Conservation (phyloP, 2,113 vertebrate species). For the Nesospiza acunhae region DNA sequence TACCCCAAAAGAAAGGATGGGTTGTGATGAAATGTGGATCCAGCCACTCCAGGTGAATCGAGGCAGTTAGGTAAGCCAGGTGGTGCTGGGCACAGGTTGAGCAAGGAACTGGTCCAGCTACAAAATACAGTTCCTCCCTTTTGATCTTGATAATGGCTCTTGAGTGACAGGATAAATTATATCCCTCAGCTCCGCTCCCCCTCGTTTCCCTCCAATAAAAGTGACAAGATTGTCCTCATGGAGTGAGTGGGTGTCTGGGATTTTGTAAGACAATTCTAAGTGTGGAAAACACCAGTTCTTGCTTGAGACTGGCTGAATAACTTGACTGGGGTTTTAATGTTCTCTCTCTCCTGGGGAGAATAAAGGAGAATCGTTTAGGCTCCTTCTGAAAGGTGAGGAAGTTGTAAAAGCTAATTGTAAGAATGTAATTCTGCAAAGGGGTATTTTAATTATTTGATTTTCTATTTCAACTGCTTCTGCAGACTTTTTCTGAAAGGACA, state of each 20-base stretch:
- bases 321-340: neutral
- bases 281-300: neutral
- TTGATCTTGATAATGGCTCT: conserved; percentile 35
- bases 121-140: conserved; percentile 12
- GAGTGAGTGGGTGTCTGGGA: neutral
- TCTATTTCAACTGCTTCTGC: neutral
- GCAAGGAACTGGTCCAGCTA: conserved; percentile 10
- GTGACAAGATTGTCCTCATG: neutral
- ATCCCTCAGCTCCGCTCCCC: neutral
- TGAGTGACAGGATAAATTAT: neutral
- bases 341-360: neutral
- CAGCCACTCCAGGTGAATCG: neutral
- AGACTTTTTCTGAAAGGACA: neutral
- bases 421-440: neutral
- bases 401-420: neutral
- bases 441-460: neutral
- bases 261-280: neutral
- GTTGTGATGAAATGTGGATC: neutral
- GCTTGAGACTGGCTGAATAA: neutral
- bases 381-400: neutral
- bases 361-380: neutral
- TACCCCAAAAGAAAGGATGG: neutral
- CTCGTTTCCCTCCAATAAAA: conserved; percentile 27
- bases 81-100: neutral
- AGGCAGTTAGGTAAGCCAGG: neutral